Evolutionary conservation across 2,888 invertebrate species (phyloP), one percentile per base, ranked within the genome.

Genomic region (Cabera pusaria): DNA sequence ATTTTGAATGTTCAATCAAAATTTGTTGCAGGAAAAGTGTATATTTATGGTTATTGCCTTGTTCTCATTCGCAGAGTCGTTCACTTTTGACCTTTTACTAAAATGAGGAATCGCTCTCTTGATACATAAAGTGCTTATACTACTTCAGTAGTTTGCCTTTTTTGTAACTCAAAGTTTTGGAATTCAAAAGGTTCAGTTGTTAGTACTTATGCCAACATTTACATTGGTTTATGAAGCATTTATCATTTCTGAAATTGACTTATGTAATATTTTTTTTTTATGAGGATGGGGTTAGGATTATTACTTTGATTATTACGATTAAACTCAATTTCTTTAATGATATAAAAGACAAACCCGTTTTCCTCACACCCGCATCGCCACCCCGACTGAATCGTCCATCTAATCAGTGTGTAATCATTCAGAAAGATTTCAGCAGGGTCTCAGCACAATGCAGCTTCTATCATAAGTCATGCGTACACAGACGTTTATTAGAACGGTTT

Each of bases 1-100:
- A n/a, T n/a, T n/a, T n/a, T n/a, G n/a, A 21, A 17, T 23, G 17
- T 25, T 38, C 8, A 25, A 31, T 16, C 7, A 6, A 17, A 29
- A 20, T 31, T 24, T 38, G 32, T 29, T 45, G 34, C 37, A 28
- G 37, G 29, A 48, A 49, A 50, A 44, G 39, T 39, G 33, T 28
- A 38, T 52, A 50, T 14, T 52, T 42, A 43, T 47, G 58, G 27
- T 36, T 53, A 52, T 52, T 46, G 44, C 51, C 22, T 50, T 49
- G 33, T 40, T 49, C 43, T 49, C 35, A 42, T 42, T 38, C 35
- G 22, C 22, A 27, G 22, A 28, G 22, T 35, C 34, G 36, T 42
- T 52, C 37, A 48, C 47, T 40, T 52, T 54, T 53, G 32, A 52
- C 47, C 45, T 52, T 53, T 53, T 20, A 27, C 37, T 32, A 16